Evolutionary conservation across 2,888 invertebrate genomes (phyloP).

Genomic region (Galerucella nymphaeae): DNA sequence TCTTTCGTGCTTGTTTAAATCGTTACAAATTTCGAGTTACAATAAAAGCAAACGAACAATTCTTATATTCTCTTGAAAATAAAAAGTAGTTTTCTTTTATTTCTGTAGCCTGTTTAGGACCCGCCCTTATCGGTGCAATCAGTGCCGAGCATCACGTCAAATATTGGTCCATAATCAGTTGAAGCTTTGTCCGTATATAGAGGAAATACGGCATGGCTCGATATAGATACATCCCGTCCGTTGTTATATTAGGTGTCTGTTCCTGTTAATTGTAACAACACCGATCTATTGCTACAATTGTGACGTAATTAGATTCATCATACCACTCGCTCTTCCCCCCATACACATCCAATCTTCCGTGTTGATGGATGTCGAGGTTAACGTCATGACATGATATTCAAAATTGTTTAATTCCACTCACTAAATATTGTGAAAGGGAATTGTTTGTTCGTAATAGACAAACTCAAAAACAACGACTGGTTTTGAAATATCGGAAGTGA

Average conservation of each 20-base stretch:
- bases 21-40: no score
- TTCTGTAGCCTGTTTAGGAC: background rate
- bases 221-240: slow-evolving; percentile 33
- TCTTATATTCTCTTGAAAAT: background rate
- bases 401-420: background rate
- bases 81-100: background rate
- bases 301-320: slow-evolving; percentile 53
- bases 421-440: background rate
- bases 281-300: slow-evolving; percentile 50
- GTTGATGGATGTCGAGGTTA: slow-evolving; percentile 3
- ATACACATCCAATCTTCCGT: background rate
- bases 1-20: no score
- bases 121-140: slow-evolving; percentile 1
- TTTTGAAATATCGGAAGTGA: no score
- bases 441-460: no score
- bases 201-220: slow-evolving; percentile 33
- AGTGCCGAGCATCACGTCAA: slow-evolving; percentile 16
- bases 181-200: slow-evolving; percentile 19
- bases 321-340: slow-evolving; percentile 19
- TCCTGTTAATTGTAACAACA: slow-evolving; percentile 53
- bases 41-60: no score
- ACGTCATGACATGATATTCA: background rate
- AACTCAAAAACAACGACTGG: no score
- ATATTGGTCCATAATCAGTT: slow-evolving; percentile 23
- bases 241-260: slow-evolving; percentile 48